phyloP scores from a whole-genome alignment of 2,888 invertebrate species.

The Julus scanicus region DNA sequence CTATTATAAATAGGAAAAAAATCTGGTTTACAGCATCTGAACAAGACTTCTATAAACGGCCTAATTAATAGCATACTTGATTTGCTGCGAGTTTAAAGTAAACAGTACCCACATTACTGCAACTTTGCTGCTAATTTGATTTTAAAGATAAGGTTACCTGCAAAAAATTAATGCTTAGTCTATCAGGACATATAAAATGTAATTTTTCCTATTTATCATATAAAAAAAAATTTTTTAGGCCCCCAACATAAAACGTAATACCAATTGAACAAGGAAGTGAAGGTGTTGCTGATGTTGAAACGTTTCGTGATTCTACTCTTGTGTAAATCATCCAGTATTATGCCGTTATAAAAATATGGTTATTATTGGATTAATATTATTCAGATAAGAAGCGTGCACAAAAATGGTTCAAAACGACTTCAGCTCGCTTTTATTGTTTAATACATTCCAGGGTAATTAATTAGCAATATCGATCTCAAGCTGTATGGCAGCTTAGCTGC shows the following conservation, averaged over 20 bases:
- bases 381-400: neutral
- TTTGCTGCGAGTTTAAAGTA: too few relatives aligned
- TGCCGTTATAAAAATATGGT: constrained; percentile 17
- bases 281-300: neutral
- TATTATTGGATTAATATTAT: neutral
- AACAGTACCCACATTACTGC: too few relatives aligned
- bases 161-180: too few relatives aligned
- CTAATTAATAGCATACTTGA: too few relatives aligned
- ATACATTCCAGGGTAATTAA: constrained; percentile 19
- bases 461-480: constrained; percentile 13
- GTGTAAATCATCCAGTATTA: neutral
- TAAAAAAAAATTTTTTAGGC: too few relatives aligned
- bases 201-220: too few relatives aligned
- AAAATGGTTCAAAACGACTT: neutral
- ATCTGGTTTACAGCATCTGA: neutral
- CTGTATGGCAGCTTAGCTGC: neutral
- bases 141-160: too few relatives aligned
- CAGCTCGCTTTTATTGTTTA: constrained; percentile 38
- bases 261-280: too few relatives aligned
- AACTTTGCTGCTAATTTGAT: too few relatives aligned
- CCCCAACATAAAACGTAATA: too few relatives aligned
- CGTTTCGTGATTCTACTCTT: neutral
- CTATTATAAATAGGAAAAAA: neutral
- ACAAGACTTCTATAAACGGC: too few relatives aligned
- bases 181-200: too few relatives aligned